Conservation (phyloP, 2,113 vertebrate species). For the Oreochromis spilurus region DNA sequence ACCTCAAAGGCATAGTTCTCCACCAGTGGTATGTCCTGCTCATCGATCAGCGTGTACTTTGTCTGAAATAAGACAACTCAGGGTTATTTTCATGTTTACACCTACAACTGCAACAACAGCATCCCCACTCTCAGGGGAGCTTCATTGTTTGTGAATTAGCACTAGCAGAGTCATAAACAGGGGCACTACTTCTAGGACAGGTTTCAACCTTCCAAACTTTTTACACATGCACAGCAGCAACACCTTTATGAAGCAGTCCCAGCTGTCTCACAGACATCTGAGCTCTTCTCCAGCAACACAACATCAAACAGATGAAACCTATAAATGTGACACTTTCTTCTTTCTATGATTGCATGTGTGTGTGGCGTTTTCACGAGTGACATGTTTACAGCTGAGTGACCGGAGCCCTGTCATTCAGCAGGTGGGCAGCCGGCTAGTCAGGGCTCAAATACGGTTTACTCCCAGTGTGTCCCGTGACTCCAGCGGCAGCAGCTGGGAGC, state of each 20-base stretch:
- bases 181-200: not conserved
- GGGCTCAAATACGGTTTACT: not conserved
- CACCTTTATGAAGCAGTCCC: not conserved
- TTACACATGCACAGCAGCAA: not conserved
- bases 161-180: not conserved
- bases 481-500: not conserved
- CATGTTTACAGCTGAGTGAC: not conserved
- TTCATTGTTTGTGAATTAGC: not conserved
- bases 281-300: not conserved
- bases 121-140: not conserved
- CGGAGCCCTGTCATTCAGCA: not conserved
- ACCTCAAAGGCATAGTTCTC: conserved; percentile 98
- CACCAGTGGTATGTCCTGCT: conserved; percentile 96
- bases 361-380: not conserved
- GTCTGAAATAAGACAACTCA: conserved; percentile 75
- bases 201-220: not conserved
- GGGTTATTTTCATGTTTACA: not conserved
- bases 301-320: not conserved
- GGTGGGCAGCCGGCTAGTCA: not conserved
- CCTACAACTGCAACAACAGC: not conserved
- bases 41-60: conserved; percentile 95
- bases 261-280: not conserved
- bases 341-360: not conserved
- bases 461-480: conserved; percentile 20
- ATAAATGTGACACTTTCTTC: conserved; percentile 6